Percentiles rank a stretch among this genome's conserved stretches.
Evolutionary conservation across 2,797 vertebrate species (phyloP).

Genomic region (Crocodylus rhombifer): DNA sequence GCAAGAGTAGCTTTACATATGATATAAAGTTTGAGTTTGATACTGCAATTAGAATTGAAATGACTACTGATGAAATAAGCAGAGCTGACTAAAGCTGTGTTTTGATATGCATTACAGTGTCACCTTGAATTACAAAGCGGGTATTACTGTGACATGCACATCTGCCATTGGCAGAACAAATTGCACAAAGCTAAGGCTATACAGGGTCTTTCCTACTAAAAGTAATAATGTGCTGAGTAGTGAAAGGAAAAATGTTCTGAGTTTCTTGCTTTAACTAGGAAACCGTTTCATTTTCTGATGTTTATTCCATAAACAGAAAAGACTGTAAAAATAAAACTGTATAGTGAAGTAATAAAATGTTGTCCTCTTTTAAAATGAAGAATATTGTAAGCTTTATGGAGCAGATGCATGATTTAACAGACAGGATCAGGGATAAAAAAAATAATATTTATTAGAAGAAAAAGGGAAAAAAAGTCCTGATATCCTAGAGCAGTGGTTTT

Average conservation of each 20-base stretch:
- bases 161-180: background rate
- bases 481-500: too few species aligned
- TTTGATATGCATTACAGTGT: background rate
- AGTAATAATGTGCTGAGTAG: background rate
- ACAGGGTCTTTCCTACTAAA: background rate
- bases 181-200: background rate
- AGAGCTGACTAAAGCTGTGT: background rate
- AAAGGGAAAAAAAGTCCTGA: background rate
- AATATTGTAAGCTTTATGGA: background rate
- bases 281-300: background rate
- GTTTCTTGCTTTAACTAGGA: background rate
- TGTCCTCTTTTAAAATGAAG: background rate
- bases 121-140: background rate
- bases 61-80: background rate
- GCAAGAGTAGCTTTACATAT: background rate
- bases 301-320: background rate
- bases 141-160: background rate
- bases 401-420: background rate
- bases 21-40: slow-evolving; percentile 22
- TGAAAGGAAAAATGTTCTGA: background rate
- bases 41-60: background rate
- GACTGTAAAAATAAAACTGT: background rate
- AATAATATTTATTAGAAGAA: background rate
- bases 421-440: slow-evolving; percentile 26
- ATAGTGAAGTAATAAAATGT: background rate